Evolutionary conservation across 2,888 invertebrate species (phyloP).

Genomic region (Molorchus minor): DNA sequence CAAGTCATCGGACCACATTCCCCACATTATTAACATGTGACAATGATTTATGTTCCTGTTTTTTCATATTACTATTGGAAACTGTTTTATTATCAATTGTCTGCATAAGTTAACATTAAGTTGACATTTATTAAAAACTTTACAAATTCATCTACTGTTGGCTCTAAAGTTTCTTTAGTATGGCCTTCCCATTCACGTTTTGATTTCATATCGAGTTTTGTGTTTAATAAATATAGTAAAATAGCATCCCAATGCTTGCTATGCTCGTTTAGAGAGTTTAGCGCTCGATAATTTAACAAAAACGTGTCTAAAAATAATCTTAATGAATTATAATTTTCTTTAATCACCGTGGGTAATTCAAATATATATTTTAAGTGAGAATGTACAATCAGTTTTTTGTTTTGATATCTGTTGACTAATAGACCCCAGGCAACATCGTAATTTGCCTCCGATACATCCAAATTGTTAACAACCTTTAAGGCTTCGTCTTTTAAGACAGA

Average conservation of each 20-base stretch:
- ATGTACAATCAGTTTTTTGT: slow-evolving; percentile 16
- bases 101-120: too few relatives aligned
- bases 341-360: neutral
- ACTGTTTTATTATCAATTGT: too few relatives aligned
- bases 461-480: slow-evolving; percentile 11
- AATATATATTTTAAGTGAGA: slow-evolving; percentile 6
- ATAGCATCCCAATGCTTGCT: slow-evolving; percentile 5
- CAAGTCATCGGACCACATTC: too few relatives aligned
- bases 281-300: slow-evolving; percentile 2
- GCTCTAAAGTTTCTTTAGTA: too few relatives aligned
- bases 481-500: slow-evolving; percentile 12
- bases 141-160: too few relatives aligned
- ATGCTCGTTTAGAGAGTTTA: neutral
- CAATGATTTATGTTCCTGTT: neutral
- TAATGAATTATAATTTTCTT: slow-evolving; percentile 3
- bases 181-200: too few relatives aligned
- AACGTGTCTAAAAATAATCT: slow-evolving; percentile 6
- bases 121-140: too few relatives aligned
- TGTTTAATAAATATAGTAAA: too few relatives aligned
- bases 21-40: too few relatives aligned
- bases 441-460: slow-evolving; percentile 5
- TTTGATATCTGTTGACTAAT: slow-evolving; percentile 9
- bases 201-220: too few relatives aligned
- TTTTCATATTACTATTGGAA: neutral
- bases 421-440: slow-evolving; percentile 15